phyloP scores from a whole-genome alignment of 1,140 invertebrate species.

The Drosophila seguyi region DNA sequence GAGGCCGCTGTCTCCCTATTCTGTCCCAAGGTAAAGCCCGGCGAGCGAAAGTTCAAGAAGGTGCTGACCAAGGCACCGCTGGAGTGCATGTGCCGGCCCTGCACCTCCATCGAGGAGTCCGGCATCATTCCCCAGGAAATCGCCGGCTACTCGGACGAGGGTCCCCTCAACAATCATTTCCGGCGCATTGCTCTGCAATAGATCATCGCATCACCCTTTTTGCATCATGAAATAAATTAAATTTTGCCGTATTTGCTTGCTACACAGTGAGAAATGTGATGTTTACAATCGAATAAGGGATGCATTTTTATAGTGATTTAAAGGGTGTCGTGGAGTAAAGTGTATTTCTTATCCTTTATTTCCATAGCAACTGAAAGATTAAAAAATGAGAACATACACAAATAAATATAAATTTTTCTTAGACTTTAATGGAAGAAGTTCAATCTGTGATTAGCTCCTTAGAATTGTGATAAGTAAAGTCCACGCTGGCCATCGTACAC shows the following conservation, averaged over 20 bases:
- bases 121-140: constrained; percentile 95
- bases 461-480: neutral
- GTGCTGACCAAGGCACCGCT: constrained; percentile 95
- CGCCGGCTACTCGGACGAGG: constrained; percentile 93
- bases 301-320: neutral
- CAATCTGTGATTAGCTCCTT: neutral
- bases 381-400: neutral
- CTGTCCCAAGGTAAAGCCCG: constrained; percentile 94
- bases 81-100: constrained; percentile 97
- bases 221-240: constrained; percentile 57
- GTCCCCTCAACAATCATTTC: constrained; percentile 90
- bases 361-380: neutral
- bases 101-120: constrained; percentile 94
- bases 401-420: neutral
- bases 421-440: neutral
- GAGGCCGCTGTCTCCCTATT: constrained; percentile 95
- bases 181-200: constrained; percentile 86
- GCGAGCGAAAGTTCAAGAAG: constrained; percentile 94
- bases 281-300: neutral
- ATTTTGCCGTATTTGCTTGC: constrained; percentile 41
- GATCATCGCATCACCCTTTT: constrained; percentile 30
- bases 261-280: constrained; percentile 26
- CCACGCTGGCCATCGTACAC: neutral
- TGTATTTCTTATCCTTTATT: neutral
- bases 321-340: neutral